Percentiles rank a stretch among this genome's conserved stretches.
Evolutionary conservation across 2,888 invertebrate genomes (phyloP).

Genomic region (Macrosiphum euphorbiae): DNA sequence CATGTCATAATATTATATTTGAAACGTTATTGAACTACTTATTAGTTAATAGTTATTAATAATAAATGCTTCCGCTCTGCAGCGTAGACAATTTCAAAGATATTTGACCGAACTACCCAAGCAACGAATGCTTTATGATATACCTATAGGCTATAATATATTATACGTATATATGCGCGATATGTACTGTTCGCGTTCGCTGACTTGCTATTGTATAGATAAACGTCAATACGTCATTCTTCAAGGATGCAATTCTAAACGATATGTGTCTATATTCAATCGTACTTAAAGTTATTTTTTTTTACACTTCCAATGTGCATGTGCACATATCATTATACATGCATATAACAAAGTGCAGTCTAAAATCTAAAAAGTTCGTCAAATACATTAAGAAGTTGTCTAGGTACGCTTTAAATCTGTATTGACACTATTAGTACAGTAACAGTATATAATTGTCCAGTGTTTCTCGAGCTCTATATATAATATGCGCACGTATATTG

Average conservation of each 20-base stretch:
- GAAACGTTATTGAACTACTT: not conserved
- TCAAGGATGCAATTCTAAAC: not conserved
- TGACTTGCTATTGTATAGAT: no score
- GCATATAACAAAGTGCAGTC: not conserved
- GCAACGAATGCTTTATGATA: no score
- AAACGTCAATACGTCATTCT: not conserved
- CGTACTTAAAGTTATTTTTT: not conserved
- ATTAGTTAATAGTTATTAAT: not conserved
- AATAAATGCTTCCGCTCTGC: not conserved
- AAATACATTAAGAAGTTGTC: not conserved
- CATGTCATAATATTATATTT: not conserved
- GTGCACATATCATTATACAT: not conserved
- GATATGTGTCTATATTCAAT: not conserved
- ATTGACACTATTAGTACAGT: not conserved
- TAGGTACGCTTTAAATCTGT: not conserved
- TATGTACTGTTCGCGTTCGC: not conserved
- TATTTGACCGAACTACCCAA: no score
- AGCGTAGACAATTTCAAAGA: not conserved
- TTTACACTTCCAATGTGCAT: not conserved
- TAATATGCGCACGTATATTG: not conserved
- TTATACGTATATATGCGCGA: not conserved
- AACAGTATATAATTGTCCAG: not conserved
- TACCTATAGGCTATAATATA: not conserved
- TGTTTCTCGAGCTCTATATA: not conserved
- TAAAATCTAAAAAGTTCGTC: not conserved